These are phyloP conservation scores for Tachystola acroxantha DNA, from an alignment of 2,888 invertebrate species.

Conservation along the genomic window DNA sequence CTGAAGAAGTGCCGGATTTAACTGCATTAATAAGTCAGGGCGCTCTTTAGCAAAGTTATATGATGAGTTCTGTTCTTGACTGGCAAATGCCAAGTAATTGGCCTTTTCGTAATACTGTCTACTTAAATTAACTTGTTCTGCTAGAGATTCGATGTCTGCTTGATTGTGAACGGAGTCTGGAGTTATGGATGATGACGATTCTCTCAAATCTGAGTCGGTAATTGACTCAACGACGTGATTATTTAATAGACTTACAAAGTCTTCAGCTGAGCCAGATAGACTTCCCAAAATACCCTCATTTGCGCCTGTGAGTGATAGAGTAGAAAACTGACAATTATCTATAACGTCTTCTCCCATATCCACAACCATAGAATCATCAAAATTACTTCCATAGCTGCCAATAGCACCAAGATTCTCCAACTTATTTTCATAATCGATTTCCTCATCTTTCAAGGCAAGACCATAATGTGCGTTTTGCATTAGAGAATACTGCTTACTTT, in stretches of 20 bases:
- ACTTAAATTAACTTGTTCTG: constrained; percentile 84
- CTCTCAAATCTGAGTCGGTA: constrained; percentile 82
- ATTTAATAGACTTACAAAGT: constrained; percentile 86
- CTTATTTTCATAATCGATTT: constrained; percentile 87
- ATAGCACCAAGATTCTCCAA: constrained; percentile 82
- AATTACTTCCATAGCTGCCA: constrained; percentile 80
- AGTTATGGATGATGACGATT: constrained; percentile 84
- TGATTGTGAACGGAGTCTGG: constrained; percentile 81
- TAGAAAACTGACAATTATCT: constrained; percentile 89
- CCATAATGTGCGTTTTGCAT: constrained; percentile 91
- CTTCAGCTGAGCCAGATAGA: constrained; percentile 88
- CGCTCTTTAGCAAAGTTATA: constrained; percentile 81
- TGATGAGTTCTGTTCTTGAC: constrained; percentile 72
- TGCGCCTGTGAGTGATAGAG: constrained; percentile 87
- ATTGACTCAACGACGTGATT: constrained; percentile 84
- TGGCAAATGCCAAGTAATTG: constrained; percentile 66
- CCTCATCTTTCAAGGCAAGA: constrained; percentile 87
- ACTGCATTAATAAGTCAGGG: constrained; percentile 78
- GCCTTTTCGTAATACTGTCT: constrained; percentile 75
- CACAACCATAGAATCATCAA: constrained; percentile 91
- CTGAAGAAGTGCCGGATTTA: constrained; percentile 74
- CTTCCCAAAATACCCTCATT: constrained; percentile 89
- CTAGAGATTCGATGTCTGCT: constrained; percentile 85
- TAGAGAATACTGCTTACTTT: constrained; percentile 86
- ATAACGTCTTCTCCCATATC: constrained; percentile 88